Base-by-base conservation (phyloP, 2,888 invertebrate genomes). In the Phania funesta region DNA sequence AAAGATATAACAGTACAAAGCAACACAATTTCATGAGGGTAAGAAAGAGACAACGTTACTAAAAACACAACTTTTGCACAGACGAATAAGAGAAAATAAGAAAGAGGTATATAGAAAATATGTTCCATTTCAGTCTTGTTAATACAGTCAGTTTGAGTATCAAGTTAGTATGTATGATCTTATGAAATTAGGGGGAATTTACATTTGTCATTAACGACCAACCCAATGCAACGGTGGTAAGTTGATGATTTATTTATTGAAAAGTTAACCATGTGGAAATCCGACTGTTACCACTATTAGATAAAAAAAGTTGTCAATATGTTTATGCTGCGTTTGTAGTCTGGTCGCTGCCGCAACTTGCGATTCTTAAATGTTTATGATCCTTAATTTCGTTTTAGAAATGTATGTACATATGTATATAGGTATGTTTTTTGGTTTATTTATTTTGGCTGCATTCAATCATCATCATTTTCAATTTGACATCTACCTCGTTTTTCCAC, bases 391-490 rank as follows among this genome's bases (percentile, higher is more conserved):
- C 87, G 89, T 90, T 90, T 90, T 87, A 88, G 87, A 88, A 89
- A 89, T 89, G 87, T 88, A 87, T 65, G 26, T 29, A n/a, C 0
- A n/a, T 50, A 24, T 24, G 35, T 48, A 50, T 71, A 38, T 58
- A 16, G 24, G 20, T 38, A 38, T 56, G 46, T 26, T 32, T 50
- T 11, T 13, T n/a, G 29, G 13, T 2, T 20, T 52, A 18, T 3
- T 29, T 52, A 88, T 87, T 29, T 87, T 89, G 89, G 86, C 87
- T 89, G 89, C 88, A 89, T 89, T 89, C 88, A 89, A 88, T 73
- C 77, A 90, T 90, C 62, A 90, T 91, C 90, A 91, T 91, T 91
- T 91, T 89, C 88, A 90, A 89, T 90, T 90, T 90, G 90, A 90
- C 90, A 88, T 90, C 88, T 89, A 89, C 90, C 87, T 87, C 18